Evolutionary conservation across 2,888 invertebrate genomes (phyloP).

Genomic region (Venustoraphidia nigricollis): DNA sequence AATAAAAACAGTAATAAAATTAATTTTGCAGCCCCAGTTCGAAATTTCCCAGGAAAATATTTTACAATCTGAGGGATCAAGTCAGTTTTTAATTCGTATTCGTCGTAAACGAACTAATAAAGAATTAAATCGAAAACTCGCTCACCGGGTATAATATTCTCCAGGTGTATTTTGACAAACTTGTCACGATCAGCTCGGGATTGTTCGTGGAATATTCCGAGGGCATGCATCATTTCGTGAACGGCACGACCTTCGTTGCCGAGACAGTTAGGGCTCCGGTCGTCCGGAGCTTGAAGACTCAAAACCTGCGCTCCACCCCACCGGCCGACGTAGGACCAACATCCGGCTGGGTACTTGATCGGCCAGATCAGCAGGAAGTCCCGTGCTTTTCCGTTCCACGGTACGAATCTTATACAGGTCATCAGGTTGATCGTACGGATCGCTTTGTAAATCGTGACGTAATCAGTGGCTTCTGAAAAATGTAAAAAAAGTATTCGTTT

Average conservation of each 20-base stretch:
- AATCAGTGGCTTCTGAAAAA: slow-evolving; percentile 34
- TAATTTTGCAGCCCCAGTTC: too few relatives aligned
- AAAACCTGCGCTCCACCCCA: slow-evolving; percentile 60
- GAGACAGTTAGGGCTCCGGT: slow-evolving; percentile 43
- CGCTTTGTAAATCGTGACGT: slow-evolving; percentile 40
- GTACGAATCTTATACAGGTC: slow-evolving; percentile 47
- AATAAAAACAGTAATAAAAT: too few relatives aligned
- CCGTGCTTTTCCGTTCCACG: slow-evolving; percentile 44
- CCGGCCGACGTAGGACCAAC: slow-evolving; percentile 63
- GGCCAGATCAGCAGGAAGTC: slow-evolving; percentile 52
- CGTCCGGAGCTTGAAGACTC: slow-evolving; percentile 47
- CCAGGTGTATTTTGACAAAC: slow-evolving; percentile 49
- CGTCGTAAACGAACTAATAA: not conserved
- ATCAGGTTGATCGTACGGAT: slow-evolving; percentile 43
- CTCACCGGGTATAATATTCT: slow-evolving; percentile 48
- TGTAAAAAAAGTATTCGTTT: too few relatives aligned
- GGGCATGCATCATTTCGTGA: slow-evolving; percentile 65
- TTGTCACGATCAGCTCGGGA: slow-evolving; percentile 57
- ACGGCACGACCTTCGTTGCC: slow-evolving; percentile 56
- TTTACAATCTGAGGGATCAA: too few relatives aligned
- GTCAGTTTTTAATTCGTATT: not conserved
- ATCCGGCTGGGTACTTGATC: slow-evolving; percentile 48
- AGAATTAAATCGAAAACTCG: not conserved
- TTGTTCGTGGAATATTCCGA: slow-evolving; percentile 74
- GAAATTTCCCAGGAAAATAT: too few relatives aligned